Evolutionary conservation across 2,113 vertebrate genomes (phyloP).

Genomic region (Esox niger): DNA sequence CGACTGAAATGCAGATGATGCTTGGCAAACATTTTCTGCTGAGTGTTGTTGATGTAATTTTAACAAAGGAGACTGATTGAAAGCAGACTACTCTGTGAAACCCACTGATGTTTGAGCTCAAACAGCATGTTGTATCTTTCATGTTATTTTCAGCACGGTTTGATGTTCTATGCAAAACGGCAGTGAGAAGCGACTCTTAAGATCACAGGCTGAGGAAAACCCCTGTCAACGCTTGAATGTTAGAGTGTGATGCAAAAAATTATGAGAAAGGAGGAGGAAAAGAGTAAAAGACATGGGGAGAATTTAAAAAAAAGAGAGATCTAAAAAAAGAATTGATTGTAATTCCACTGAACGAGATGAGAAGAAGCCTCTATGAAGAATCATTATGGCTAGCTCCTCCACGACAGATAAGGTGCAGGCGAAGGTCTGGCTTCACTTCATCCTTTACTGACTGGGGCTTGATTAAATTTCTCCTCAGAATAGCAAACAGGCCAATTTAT

Average conservation of each 20-base stretch:
- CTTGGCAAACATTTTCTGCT: not conserved
- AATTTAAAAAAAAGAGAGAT: not conserved
- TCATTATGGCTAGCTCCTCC: not conserved
- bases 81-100: not conserved
- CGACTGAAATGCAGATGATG: not conserved
- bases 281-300: not conserved
- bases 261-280: not conserved
- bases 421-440: not conserved
- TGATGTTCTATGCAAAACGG: slow-evolving; percentile 2
- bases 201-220: slow-evolving; percentile 3
- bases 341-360: too few species aligned
- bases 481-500: slow-evolving; percentile 22
- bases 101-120: slow-evolving; percentile 2
- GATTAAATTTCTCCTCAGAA: not conserved
- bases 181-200: not conserved
- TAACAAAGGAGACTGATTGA: too few species aligned
- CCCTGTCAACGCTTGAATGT: not conserved
- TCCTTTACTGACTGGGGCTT: not conserved
- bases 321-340: too few species aligned
- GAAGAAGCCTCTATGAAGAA: too few species aligned
- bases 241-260: slow-evolving; percentile 3
- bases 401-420: too few species aligned
- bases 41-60: not conserved
- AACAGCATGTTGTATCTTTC: not conserved
- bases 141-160: not conserved